Evolutionary conservation across 2,888 invertebrate genomes (phyloP).

Genomic region (Ecdyonurus torrentis): DNA sequence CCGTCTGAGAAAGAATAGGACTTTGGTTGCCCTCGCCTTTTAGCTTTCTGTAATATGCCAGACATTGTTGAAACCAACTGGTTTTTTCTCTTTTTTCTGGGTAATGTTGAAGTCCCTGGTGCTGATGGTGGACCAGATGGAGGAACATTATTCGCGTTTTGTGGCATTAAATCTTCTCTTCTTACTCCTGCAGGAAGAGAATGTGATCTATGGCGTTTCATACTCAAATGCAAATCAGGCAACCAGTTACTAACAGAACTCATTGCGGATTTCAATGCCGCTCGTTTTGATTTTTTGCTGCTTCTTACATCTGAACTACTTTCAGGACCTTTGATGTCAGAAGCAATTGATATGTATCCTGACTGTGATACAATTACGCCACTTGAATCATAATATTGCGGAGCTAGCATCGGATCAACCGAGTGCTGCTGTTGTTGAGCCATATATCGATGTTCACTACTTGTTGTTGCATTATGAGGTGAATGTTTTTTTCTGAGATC

Average conservation of each 20-base stretch:
- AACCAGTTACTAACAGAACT: constrained; percentile 63
- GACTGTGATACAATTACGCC: constrained; percentile 58
- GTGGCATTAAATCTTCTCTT: constrained; percentile 32
- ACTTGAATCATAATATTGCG: constrained; percentile 33
- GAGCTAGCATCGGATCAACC: not conserved
- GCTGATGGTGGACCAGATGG: constrained; percentile 10
- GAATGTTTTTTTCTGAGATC: constrained; percentile 34
- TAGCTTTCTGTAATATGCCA: constrained; percentile 70
- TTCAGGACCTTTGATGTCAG: constrained; percentile 40
- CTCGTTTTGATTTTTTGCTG: constrained; percentile 47
- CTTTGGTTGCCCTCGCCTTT: constrained; percentile 37
- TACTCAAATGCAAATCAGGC: constrained; percentile 57
- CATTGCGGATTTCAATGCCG: constrained; percentile 61
- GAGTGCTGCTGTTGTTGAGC: constrained; percentile 18
- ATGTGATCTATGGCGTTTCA: constrained; percentile 59
- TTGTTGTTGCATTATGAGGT: constrained; percentile 21
- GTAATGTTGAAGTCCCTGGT: constrained; percentile 15
- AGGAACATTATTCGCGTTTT: constrained; percentile 5
- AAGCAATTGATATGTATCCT: constrained; percentile 57
- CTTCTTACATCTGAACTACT: constrained; percentile 31
- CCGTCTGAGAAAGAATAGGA: constrained; percentile 13
- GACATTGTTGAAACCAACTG: constrained; percentile 70
- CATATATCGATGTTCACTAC: constrained; percentile 2
- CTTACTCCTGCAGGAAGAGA: constrained; percentile 59
- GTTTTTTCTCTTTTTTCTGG: constrained; percentile 56